Percentiles rank a stretch among this genome's conserved stretches.
These are phyloP conservation scores for Lophura nycthemera DNA, from an alignment of 2,113 vertebrate genomes.

Conservation along the genomic window DNA sequence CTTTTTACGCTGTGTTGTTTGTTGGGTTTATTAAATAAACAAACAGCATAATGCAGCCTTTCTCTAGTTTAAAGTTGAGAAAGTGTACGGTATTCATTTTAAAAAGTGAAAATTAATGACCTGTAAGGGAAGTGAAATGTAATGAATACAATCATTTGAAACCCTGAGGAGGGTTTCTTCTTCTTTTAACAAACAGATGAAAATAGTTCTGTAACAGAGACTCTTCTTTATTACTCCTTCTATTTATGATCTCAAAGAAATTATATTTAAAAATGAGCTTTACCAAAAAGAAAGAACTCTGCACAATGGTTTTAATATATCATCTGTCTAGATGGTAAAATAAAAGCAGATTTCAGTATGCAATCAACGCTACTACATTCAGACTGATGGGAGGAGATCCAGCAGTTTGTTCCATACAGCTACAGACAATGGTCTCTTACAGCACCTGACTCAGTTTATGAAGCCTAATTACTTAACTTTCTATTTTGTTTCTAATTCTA, in stretches of 20 bases:
- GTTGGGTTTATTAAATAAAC: not conserved
- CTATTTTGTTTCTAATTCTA: not conserved
- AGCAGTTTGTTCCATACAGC: not conserved
- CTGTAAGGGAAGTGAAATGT: not conserved
- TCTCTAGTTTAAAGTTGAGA: not conserved
- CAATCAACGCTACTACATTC: not conserved
- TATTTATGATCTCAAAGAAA: not conserved
- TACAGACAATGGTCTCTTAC: not conserved
- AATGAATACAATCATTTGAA: not conserved
- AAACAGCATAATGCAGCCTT: not conserved
- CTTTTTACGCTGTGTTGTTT: not conserved
- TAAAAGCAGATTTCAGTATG: not conserved
- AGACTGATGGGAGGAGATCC: not conserved
- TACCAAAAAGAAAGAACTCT: not conserved
- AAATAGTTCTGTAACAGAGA: not conserved
- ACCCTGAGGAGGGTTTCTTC: not conserved
- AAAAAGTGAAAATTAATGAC: not conserved
- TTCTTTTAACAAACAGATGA: not conserved
- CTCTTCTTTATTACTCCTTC: not conserved
- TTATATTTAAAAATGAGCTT: not conserved
- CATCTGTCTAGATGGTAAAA: not conserved
- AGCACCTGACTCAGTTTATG: not conserved
- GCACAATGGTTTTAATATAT: not conserved
- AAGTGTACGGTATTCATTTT: not conserved
- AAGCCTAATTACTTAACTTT: not conserved